Evolutionary conservation across 2,888 invertebrate species (phyloP), one percentile per base, ranked within the genome.

Genomic region (Parnassius apollo): DNA sequence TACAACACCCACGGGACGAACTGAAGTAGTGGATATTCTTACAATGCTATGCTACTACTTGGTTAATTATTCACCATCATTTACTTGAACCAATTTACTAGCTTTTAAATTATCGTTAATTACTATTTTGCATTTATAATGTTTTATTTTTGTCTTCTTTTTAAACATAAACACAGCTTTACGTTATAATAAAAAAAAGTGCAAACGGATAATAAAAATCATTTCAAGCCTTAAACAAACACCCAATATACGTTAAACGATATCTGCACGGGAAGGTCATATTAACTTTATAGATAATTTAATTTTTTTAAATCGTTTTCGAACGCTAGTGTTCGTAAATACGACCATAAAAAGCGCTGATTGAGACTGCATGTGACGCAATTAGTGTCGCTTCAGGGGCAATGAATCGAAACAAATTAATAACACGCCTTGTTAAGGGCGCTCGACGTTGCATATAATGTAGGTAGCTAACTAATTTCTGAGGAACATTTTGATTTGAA

Each of bases 331-430:
- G 13, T 56, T 55, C 12, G 56, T 56, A 57, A 61, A 57, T 61
- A 57, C 35, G 50, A 35, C 52, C 51, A 50, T 61, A 61, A 71
- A 69, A 68, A 65, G 66, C 69, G 60, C 60, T 75, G 71, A 72
- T 76, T 76, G 75, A 68, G 67, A 68, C 66, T 68, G 68, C 65
- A 63, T 68, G 68, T 71, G 70, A 70, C 71, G 74, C 74, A 76
- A 76, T 73, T 75, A 76, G 60, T 57, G 66, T 42, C 67, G 66
- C 68, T 71, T 75, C 71, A 72, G 64, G 59, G 48, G 59, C 64
- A 65, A 66, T 74, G 72, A 75, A 76, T 75, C 67, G 75, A 65
- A 70, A 67, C 67, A 71, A 75, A 75, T 76, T 74, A 73, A 75
- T 69, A 67, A 59, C 61, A 53, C 50, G 62, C 61, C 68, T 64